Evolutionary conservation across 1,140 invertebrate species (phyloP).

Genomic region (Macrobrachium rosenbergii): DNA sequence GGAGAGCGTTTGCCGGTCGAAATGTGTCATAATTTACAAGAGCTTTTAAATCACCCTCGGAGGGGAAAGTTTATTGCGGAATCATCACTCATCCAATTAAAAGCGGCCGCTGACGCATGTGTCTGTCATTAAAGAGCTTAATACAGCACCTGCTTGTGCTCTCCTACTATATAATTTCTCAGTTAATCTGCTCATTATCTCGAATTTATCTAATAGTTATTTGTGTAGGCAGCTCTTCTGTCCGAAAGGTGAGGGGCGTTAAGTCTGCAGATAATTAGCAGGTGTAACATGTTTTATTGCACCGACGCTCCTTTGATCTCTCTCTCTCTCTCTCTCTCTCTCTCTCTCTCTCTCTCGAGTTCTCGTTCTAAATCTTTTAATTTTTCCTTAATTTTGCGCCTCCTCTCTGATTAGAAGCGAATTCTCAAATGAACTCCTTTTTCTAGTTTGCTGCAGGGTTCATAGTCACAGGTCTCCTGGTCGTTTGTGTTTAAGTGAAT

Average conservation of each 20-base stretch:
- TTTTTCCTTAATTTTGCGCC: neutral
- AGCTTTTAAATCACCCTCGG: too few species aligned
- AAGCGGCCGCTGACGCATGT: neutral
- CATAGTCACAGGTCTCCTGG: too few species aligned
- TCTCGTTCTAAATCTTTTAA: neutral
- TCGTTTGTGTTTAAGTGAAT: too few species aligned
- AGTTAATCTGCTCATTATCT: slow-evolving; percentile 40
- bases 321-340: slow-evolving; percentile 29
- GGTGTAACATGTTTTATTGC: slow-evolving; percentile 53
- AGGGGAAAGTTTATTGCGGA: too few species aligned
- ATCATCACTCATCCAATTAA: too few species aligned
- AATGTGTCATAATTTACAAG: too few species aligned
- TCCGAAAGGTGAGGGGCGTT: slow-evolving; percentile 25
- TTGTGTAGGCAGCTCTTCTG: neutral
- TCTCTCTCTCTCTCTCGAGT: slow-evolving; percentile 9
- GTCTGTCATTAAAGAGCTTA: neutral
- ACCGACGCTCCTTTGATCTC: slow-evolving; percentile 42
- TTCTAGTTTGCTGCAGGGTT: too few species aligned
- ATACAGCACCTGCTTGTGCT: neutral
- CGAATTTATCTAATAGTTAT: slow-evolving; percentile 20
- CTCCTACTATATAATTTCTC: slow-evolving; percentile 33
- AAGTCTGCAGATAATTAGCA: slow-evolving; percentile 49
- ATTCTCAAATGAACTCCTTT: too few species aligned
- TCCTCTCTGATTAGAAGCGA: neutral
- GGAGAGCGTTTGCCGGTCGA: too few species aligned